Evolutionary conservation across 2,113 vertebrate species (phyloP).

Genomic region (cattle (Bos taurus)): DNA sequence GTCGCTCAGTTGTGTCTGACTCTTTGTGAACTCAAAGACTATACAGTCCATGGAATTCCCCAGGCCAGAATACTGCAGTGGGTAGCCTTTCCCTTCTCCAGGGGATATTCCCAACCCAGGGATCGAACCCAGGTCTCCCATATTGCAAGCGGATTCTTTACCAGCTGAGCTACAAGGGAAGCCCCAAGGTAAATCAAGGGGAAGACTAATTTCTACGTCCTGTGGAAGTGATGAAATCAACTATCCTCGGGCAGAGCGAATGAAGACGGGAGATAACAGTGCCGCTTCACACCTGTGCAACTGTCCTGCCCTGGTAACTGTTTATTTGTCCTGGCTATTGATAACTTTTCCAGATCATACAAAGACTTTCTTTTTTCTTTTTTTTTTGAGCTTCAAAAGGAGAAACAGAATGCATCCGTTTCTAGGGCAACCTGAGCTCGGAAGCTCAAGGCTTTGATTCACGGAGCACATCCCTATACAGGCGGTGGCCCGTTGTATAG

Average conservation of each 20-base stretch:
- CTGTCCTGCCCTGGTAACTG: constrained; percentile 68
- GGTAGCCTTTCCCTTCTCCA: not conserved
- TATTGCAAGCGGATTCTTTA: not conserved
- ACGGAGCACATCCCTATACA: constrained; percentile 10
- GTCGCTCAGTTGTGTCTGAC: not conserved
- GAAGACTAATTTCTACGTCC: constrained; percentile 58
- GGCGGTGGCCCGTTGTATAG: not conserved
- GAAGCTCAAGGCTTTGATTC: constrained; percentile 21
- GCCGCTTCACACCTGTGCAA: constrained; percentile 51
- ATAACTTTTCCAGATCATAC: constrained; percentile 41
- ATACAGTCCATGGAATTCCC: not conserved
- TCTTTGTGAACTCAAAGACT: not conserved
- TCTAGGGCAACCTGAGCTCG: constrained; percentile 78
- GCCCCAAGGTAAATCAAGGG: constrained; percentile 34
- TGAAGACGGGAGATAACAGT: constrained; percentile 67
- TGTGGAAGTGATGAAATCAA: constrained; percentile 38
- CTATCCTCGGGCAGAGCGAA: constrained; percentile 61
- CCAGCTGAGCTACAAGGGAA: not conserved
- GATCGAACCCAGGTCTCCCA: not conserved
- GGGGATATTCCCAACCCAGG: not conserved
- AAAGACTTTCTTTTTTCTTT: constrained; percentile 49
- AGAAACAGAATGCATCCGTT: constrained; percentile 59
- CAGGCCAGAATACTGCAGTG: not conserved
- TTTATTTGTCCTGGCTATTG: constrained; percentile 60
- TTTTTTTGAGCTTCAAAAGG: constrained; percentile 31